These are phyloP conservation scores for Hyperoodon ampullatus DNA, from an alignment of 2,113 vertebrate genomes.

Conservation along the genomic window DNA sequence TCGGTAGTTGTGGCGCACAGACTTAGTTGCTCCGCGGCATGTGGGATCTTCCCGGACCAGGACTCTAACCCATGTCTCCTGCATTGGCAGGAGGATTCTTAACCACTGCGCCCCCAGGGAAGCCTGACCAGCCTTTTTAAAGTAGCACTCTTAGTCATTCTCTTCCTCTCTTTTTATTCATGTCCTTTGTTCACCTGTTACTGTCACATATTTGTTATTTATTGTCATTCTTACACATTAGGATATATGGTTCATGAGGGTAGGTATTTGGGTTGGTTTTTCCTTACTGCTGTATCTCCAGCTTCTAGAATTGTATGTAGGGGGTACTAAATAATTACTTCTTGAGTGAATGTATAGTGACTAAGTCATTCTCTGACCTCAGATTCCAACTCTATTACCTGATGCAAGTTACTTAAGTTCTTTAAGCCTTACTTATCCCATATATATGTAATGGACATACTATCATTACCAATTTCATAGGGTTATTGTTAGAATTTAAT, in stretches of 20 bases:
- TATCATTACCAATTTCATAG: background rate
- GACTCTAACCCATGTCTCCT: too few species aligned
- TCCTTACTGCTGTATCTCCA: background rate
- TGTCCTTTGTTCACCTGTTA: constrained; percentile 20
- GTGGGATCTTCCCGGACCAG: too few species aligned
- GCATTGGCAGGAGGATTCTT: too few species aligned
- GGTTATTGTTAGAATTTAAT: constrained; percentile 23
- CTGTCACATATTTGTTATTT: constrained; percentile 24
- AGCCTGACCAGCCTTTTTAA: background rate
- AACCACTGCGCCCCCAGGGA: too few species aligned
- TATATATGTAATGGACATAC: background rate
- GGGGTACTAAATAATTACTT: background rate
- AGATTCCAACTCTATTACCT: constrained; percentile 25
- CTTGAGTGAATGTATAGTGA: constrained; percentile 4
- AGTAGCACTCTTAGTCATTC: background rate
- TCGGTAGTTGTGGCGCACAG: too few species aligned
- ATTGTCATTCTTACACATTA: background rate
- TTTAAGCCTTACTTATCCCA: background rate
- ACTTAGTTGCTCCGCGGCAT: too few species aligned
- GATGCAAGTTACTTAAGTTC: constrained; percentile 15
- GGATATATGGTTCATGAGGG: background rate
- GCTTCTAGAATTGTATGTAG: constrained; percentile 32
- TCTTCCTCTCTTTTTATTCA: background rate
- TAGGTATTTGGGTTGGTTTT: constrained; percentile 52
- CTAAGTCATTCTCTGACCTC: constrained; percentile 1